Evolutionary conservation across 2,797 vertebrate species (phyloP).

Genomic region (Euphonia xanthogaster): DNA sequence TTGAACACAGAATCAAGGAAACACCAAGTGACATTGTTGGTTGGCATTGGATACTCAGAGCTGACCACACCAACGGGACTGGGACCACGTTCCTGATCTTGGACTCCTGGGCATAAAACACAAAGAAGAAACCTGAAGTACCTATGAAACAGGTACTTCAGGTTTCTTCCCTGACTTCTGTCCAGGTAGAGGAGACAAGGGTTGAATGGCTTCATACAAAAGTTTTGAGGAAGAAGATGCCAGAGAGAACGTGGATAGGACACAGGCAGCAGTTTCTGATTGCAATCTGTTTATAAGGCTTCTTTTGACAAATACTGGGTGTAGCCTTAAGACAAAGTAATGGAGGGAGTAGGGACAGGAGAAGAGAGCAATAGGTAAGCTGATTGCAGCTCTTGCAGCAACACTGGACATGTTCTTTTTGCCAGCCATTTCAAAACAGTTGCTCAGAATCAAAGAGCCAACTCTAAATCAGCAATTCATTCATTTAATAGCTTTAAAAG

Average conservation of each 20-base stretch:
- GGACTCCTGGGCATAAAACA: background rate
- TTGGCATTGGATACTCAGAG: background rate
- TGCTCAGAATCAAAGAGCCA: slow-evolving; percentile 13
- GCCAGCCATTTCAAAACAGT: slow-evolving; percentile 17
- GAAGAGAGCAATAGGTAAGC: background rate
- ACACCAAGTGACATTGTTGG: background rate
- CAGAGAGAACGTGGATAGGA: background rate
- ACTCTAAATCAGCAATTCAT: slow-evolving; percentile 5
- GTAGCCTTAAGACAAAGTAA: background rate
- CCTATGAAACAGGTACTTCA: background rate
- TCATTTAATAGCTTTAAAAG: slow-evolving; percentile 36
- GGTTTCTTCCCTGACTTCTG: background rate
- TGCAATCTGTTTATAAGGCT: background rate
- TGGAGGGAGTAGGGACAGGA: background rate
- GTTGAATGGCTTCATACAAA: background rate
- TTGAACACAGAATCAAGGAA: background rate
- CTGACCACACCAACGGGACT: background rate
- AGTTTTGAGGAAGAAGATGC: background rate
- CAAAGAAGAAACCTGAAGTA: no score
- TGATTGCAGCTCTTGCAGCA: background rate
- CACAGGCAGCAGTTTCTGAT: background rate
- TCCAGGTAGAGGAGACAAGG: background rate
- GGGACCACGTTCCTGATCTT: background rate
- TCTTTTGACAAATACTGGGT: background rate
- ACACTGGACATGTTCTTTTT: background rate